Evolutionary conservation across 1,140 invertebrate genomes (phyloP), one percentile per base, ranked within the genome.

Genomic region (Leptinotarsa lineolata): DNA sequence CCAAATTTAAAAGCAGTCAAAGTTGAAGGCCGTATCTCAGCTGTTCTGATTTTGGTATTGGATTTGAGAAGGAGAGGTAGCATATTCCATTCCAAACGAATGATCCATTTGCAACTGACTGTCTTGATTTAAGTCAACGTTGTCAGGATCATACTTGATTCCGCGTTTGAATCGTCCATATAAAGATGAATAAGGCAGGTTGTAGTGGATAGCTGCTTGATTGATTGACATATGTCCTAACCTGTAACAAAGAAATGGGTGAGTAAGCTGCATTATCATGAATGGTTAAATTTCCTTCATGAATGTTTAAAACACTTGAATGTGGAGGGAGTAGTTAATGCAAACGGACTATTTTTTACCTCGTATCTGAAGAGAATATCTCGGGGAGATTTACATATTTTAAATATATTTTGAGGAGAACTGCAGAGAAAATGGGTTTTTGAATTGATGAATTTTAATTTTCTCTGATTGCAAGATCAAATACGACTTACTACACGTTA

Each of bases 191-290:
- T 96, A 96, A 24, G 94, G 94, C 78, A 96, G 86, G 85, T 95
- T 95, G 83, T 92, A 95, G 81, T 95, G 94, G 76, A 95, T 95
- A n/a, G 94, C 93, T 65, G 94, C 94, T 86, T 95, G 94, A 85
- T 95, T 96, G 79, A 96, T 95, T 74, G 93, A 95, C 94, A 96
- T 95, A 80, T 95, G 93, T 21, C 94, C 94, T 74, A 94, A 87
- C 79, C 94, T 93, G 83, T 8, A 39, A 39, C 8, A 39, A 39
- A 39, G 30, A 39, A 39, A 39, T 39, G 30, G 8, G 8, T 39
- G 2, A 11, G 30, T 39, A 11, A 39, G 30, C 30, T 39, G 30
- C 8, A 39, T 11, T 39, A 11, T 39, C 30, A 39, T 11, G 30
- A 11, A 39, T 11, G 8, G 30, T 11, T 8, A 5, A 11, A 39